These are phyloP conservation scores for Silvanus unidentatus DNA, from an alignment of 2,888 invertebrate genomes.

Conservation along the genomic window DNA sequence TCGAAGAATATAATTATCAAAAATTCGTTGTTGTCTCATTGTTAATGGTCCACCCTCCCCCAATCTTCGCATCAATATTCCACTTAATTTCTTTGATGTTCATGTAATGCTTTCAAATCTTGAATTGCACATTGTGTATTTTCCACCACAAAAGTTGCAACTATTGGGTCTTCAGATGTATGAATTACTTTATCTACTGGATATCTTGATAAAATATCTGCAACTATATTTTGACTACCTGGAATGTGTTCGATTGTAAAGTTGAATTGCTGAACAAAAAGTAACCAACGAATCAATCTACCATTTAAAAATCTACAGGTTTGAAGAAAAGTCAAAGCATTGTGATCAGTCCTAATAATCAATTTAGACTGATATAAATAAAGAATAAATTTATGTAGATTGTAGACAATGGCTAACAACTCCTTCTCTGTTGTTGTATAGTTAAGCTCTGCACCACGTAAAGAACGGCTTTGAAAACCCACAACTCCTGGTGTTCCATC, in stretches of 20 bases:
- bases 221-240: slow-evolving; percentile 6
- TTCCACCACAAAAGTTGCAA: too few species aligned
- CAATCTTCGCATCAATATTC: too few species aligned
- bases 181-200: neutral
- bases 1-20: too few species aligned
- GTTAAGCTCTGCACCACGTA: neutral
- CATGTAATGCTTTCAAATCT: too few species aligned
- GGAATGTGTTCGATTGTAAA: slow-evolving; percentile 1
- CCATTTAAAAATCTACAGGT: slow-evolving; percentile 1
- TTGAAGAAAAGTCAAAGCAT: slow-evolving; percentile 8
- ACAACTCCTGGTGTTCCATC: slow-evolving; percentile 7
- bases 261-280: slow-evolving; percentile 5
- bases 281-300: slow-evolving; percentile 5
- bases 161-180: too few species aligned
- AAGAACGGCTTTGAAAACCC: slow-evolving; percentile 2
- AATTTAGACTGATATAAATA: slow-evolving; percentile 2
- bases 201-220: slow-evolving; percentile 8
- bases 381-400: neutral
- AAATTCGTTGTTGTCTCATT: too few species aligned
- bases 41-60: too few species aligned
- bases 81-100: too few species aligned
- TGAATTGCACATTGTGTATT: too few species aligned
- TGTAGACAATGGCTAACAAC: neutral
- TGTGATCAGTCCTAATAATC: slow-evolving; percentile 12
- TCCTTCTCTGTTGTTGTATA: slow-evolving; percentile 2